Base-by-base conservation (phyloP, 2,888 invertebrate genomes). In the Pseudococcus jackbeardsleyi region DNA sequence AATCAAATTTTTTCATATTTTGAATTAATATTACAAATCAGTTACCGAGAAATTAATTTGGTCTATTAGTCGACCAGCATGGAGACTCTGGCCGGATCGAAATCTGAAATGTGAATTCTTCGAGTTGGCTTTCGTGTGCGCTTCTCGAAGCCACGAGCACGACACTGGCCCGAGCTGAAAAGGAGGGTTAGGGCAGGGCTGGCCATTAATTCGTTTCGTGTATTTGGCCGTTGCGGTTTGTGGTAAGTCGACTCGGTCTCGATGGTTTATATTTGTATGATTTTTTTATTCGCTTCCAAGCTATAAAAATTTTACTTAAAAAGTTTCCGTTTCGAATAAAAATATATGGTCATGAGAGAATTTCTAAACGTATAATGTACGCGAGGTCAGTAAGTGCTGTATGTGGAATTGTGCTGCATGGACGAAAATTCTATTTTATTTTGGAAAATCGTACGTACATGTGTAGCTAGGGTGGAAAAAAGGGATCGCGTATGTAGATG, bases 271-370 rank as follows among this genome's bases (percentile, higher is more conserved):
- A 72, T 72, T 72, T 22, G 26, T 72, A 26, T 33, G 68, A 72
- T 72, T 72, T 72, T 64, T 72, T 72, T 72, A 72, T 72, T 72
- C 68, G 33, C 68, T 72, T 33, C 26, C 26, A 26, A 72, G 68
- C 33, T 15, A 72, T 72, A 72, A 72, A 72, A 72, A 72, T 72
- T 72, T 72, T 72, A 72, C 33, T 72, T 33, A 33, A 33, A 59
- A 59, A 72, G 68, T 72, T 72, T 72, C 68, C 68, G 68, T 72
- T 72, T 72, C 68, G 68, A 72, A 72, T 72, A 72, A 72, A 72
- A 59, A 59, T 59, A 59, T 59, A 59, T 15, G 26, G 68, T 72
- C 68, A 72, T 72, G 68, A 72, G 68, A 72, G 68, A 33, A 72
- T 72, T 72, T 72, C 12, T 12, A 26, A 72, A 59, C 8, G 59